These are phyloP conservation scores for Neotoma lepida DNA, from an alignment of 2,113 vertebrate species.

Conservation along the genomic window DNA sequence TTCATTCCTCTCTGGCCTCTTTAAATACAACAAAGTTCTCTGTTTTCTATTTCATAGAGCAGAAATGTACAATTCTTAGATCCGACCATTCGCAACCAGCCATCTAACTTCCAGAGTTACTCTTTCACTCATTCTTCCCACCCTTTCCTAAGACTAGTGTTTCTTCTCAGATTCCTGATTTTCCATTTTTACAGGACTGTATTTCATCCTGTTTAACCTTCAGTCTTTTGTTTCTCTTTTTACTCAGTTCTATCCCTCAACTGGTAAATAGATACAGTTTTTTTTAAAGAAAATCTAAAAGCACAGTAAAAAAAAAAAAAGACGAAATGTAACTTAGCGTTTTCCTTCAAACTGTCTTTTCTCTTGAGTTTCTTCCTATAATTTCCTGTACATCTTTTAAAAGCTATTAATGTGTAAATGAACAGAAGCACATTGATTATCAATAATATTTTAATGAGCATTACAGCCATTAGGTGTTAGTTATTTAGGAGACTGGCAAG, in stretches of 20 bases:
- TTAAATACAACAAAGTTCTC: background rate
- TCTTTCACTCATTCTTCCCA: background rate
- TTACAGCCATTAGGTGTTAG: background rate
- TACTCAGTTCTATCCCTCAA: background rate
- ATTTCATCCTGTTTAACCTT: slow-evolving; percentile 8
- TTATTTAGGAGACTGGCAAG: background rate
- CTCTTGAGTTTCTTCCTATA: slow-evolving; percentile 28
- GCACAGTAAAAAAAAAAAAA: background rate
- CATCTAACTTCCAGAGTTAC: background rate
- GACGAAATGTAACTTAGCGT: background rate
- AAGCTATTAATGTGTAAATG: slow-evolving; percentile 10
- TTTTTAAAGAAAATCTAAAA: background rate
- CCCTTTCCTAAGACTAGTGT: slow-evolving; percentile 36
- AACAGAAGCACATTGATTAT: background rate
- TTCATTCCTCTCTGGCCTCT: background rate
- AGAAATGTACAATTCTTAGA: background rate
- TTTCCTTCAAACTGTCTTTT: background rate
- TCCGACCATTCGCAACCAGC: background rate
- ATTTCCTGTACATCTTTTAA: slow-evolving; percentile 10
- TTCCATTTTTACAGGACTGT: background rate
- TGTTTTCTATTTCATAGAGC: background rate
- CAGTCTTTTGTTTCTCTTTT: slow-evolving; percentile 36
- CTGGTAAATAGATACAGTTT: background rate
- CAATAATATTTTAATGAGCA: background rate
- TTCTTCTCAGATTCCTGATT: background rate